Conservation (phyloP, 2,113 vertebrate species). For the Elgaria multicarinata region DNA sequence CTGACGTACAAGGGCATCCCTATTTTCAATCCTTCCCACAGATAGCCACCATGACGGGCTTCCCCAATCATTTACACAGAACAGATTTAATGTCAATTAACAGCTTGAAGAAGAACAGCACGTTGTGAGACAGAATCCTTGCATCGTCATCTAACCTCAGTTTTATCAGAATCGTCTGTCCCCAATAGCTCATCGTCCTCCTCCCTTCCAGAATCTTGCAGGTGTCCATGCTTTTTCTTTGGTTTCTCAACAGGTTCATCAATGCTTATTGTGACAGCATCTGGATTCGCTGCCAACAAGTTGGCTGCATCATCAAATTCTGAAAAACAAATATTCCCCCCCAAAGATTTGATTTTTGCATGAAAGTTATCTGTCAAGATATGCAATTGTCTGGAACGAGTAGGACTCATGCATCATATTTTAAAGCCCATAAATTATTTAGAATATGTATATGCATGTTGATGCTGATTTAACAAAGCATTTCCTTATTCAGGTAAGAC, state of each 20-base stretch:
- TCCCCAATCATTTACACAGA: neutral
- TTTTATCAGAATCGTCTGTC: slow-evolving; percentile 85
- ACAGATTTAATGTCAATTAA: neutral
- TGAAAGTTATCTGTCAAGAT: neutral
- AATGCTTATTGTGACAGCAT: slow-evolving; percentile 86
- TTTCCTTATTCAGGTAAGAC: neutral
- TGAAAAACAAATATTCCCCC: slow-evolving; percentile 60
- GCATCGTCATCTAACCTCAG: slow-evolving; percentile 80
- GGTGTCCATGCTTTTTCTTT: slow-evolving; percentile 68
- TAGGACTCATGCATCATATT: fast-evolving
- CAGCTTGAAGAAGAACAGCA: neutral
- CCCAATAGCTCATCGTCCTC: slow-evolving; percentile 83
- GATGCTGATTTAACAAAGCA: fast-evolving
- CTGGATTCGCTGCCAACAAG: slow-evolving; percentile 78
- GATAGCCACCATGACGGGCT: neutral
- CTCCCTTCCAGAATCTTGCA: slow-evolving; percentile 70
- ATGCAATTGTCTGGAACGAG: neutral
- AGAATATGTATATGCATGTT: too few species aligned
- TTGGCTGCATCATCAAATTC: slow-evolving; percentile 89
- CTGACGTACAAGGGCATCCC: neutral
- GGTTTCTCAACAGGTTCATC: slow-evolving; percentile 76
- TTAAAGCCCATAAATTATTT: neutral
- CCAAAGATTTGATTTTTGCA: neutral
- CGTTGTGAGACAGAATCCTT: neutral
- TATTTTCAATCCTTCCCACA: neutral